These are phyloP conservation scores for Leptopilina clavipes DNA, from an alignment of 1,140 invertebrate genomes.

Conservation along the genomic window DNA sequence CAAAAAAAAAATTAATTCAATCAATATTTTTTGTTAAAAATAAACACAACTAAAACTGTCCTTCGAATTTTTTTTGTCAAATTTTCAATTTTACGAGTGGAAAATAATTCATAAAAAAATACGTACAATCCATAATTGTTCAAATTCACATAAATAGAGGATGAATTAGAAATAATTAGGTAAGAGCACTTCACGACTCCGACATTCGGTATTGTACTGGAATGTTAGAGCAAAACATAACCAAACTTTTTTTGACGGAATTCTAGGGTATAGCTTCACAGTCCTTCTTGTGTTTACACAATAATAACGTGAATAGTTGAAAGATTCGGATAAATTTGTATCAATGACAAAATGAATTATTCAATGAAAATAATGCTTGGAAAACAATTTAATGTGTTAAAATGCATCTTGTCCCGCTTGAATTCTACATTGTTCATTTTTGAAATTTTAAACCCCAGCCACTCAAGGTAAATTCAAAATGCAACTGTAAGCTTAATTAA, in stretches of 20 bases:
- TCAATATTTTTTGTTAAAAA: too few species aligned
- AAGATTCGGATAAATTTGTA: neutral
- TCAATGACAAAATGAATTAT: neutral
- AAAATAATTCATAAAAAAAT: neutral
- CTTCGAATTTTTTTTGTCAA: neutral
- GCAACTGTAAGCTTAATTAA: conserved; percentile 32
- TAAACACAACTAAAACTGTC: too few species aligned
- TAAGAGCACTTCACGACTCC: neutral
- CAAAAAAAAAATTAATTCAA: too few species aligned
- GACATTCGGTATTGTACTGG: neutral
- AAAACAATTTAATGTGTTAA: conserved; percentile 4
- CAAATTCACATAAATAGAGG: neutral
- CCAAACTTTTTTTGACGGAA: neutral
- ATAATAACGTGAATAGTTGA: neutral
- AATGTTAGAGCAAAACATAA: conserved; percentile 17
- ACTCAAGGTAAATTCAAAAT: conserved; percentile 62
- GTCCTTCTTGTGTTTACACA: neutral
- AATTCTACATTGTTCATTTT: conserved; percentile 72
- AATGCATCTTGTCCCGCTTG: conserved; percentile 61
- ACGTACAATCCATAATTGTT: conserved; percentile 19
- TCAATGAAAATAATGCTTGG: neutral
- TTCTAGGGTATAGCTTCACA: neutral
- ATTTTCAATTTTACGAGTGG: neutral
- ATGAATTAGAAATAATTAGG: neutral
- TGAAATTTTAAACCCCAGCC: conserved; percentile 73